These are phyloP conservation scores for Mionectes macconnelli DNA, from an alignment of 2,113 vertebrate genomes.

Conservation along the genomic window DNA sequence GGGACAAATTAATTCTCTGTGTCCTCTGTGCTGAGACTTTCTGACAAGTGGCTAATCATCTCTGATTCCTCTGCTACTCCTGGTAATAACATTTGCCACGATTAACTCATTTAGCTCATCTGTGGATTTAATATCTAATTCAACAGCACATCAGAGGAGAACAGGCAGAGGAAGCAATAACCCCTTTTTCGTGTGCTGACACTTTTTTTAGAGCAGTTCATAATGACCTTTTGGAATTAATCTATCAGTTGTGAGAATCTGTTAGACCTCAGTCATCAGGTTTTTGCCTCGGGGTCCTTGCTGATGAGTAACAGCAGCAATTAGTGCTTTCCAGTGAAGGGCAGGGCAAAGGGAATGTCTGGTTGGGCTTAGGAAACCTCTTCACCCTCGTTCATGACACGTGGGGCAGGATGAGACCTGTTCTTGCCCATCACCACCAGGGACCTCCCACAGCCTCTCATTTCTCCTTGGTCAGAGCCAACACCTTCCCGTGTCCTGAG, in stretches of 20 bases:
- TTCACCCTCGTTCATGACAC: background rate
- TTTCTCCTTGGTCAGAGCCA: background rate
- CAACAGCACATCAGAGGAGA: background rate
- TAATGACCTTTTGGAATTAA: background rate
- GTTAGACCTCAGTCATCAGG: background rate
- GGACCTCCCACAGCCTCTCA: rapidly evolving
- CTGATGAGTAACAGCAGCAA: background rate
- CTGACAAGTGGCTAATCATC: conserved; percentile 45
- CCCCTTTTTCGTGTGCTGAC: background rate
- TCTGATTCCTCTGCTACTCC: conserved; percentile 33
- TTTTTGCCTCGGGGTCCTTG: background rate
- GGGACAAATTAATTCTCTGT: conserved; percentile 26
- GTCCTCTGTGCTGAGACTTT: background rate
- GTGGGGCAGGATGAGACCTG: background rate
- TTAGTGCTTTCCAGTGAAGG: background rate
- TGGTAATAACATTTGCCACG: background rate
- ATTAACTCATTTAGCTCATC: conserved; percentile 43
- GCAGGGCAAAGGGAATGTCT: background rate
- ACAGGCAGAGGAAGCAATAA: background rate
- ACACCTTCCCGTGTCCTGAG: too few relatives aligned
- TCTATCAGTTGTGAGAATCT: background rate
- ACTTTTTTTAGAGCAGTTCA: background rate
- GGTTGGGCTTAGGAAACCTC: background rate
- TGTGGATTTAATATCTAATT: conserved; percentile 17
- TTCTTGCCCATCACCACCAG: background rate